A percentile compares a stretch with the other conserved stretches of the same genome.
These are phyloP conservation scores for Microtus oregoni DNA, from an alignment of 2,113 vertebrate genomes.

Conservation along the genomic window DNA sequence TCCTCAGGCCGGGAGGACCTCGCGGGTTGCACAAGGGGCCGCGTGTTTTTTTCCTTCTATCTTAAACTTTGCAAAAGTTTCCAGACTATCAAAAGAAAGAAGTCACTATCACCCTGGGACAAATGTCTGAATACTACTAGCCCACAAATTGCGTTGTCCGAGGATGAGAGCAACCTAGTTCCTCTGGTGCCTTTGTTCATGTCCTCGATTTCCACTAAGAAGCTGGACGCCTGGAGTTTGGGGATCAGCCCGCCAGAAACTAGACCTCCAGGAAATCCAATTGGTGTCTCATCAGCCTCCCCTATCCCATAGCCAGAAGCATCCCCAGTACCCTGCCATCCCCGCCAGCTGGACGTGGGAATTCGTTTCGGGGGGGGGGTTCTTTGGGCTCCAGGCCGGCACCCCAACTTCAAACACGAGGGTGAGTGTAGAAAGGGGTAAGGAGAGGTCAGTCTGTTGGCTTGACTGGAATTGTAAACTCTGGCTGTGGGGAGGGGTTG, in stretches of 20 bases:
- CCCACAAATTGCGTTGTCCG: background rate
- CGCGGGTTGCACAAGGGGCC: background rate
- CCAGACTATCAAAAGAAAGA: background rate
- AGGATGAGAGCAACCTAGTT: background rate
- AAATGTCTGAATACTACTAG: background rate
- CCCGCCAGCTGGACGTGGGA: constrained; percentile 35
- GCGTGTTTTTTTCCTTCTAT: background rate
- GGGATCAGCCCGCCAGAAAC: background rate
- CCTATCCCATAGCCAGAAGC: background rate
- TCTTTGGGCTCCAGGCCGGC: background rate
- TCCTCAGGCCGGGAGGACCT: constrained; percentile 9
- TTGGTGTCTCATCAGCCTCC: background rate
- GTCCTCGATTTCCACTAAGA: background rate
- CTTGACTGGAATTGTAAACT: constrained; percentile 1
- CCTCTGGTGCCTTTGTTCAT: background rate
- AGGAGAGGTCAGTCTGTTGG: background rate
- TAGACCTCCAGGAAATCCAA: background rate
- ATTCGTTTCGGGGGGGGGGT: background rate
- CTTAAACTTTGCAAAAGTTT: constrained; percentile 69
- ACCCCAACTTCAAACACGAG: background rate
- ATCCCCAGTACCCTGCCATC: background rate
- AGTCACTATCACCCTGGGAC: background rate
- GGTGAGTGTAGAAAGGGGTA: background rate
- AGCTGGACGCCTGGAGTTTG: background rate
- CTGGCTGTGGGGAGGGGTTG: background rate